Conservation (phyloP, 2,797 vertebrate species). For the Hoplostethus atlanticus region DNA sequence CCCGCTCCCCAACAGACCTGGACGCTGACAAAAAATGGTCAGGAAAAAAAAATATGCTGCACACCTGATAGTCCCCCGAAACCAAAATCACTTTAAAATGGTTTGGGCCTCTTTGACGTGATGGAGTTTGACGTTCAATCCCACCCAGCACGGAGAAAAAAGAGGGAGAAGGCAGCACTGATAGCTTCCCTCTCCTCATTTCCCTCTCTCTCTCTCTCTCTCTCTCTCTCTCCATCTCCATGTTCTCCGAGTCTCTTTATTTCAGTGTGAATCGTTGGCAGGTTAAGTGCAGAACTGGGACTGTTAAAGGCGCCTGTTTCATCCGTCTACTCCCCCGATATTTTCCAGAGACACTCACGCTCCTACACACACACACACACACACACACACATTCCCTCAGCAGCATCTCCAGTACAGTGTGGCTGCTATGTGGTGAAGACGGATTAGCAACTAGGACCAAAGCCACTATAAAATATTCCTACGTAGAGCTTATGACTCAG, state of each 20-base stretch:
- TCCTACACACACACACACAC: background rate
- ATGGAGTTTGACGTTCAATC: constrained; percentile 30
- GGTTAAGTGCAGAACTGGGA: constrained; percentile 57
- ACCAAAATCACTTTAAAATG: constrained; percentile 17
- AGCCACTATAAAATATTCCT: constrained; percentile 60
- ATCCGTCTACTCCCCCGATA: constrained; percentile 49
- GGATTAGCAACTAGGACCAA: constrained; percentile 52
- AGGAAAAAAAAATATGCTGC: background rate
- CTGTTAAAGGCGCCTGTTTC: constrained; percentile 49
- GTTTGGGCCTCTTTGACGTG: constrained; percentile 13
- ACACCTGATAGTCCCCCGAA: background rate
- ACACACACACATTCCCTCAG: constrained; percentile 20
- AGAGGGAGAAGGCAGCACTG: background rate
- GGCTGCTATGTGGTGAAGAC: constrained; percentile 30
- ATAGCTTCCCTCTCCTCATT: constrained; percentile 13
- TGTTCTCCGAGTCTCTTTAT: constrained; percentile 42
- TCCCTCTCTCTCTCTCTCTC: constrained; percentile 2
- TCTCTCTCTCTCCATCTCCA: constrained; percentile 18
- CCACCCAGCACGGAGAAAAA: constrained; percentile 10
- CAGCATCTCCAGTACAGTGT: constrained; percentile 17
- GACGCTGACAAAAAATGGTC: background rate
- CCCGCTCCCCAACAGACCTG: background rate
- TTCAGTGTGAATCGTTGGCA: constrained; percentile 57
- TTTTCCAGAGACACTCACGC: constrained; percentile 35
- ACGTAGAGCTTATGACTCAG: constrained; percentile 60